phyloP scores from a whole-genome alignment of 2,797 vertebrate genomes.

The Channa striata region DNA sequence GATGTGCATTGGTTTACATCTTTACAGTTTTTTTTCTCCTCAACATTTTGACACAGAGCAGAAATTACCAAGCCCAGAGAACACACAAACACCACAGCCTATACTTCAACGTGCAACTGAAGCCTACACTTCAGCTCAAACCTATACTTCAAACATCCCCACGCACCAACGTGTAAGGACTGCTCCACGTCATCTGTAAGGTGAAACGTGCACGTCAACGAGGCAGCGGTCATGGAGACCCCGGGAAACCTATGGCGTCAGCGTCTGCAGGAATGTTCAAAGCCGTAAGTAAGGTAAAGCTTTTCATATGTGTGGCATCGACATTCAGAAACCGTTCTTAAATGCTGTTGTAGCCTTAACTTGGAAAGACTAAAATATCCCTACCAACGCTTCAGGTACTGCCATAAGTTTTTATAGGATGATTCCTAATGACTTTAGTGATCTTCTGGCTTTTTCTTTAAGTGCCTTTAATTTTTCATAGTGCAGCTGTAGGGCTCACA shows the following conservation, averaged over 20 bases:
- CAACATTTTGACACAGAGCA: slow-evolving; percentile 21
- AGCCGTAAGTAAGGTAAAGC: too few relatives aligned
- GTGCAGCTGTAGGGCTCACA: too few relatives aligned
- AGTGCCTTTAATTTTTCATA: too few relatives aligned
- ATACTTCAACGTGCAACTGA: slow-evolving; percentile 26
- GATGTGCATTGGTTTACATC: not conserved
- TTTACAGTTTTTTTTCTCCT: not conserved
- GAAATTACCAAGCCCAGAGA: slow-evolving; percentile 38
- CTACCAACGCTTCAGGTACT: not conserved
- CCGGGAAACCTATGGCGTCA: not conserved
- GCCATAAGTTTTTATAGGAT: not conserved
- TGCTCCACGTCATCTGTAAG: slow-evolving; percentile 9
- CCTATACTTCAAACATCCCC: slow-evolving; percentile 9
- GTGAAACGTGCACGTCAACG: not conserved
- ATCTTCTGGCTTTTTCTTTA: not conserved
- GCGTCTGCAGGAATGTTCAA: too few relatives aligned
- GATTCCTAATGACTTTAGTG: not conserved
- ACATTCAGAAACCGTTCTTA: too few relatives aligned
- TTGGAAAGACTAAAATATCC: too few relatives aligned
- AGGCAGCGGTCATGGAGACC: not conserved
- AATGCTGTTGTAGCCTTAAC: too few relatives aligned
- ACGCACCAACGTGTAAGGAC: not conserved
- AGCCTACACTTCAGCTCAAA: slow-evolving; percentile 44
- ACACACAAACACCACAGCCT: slow-evolving; percentile 48
- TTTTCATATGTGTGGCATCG: too few relatives aligned